Evolutionary conservation across 2,797 vertebrate species (phyloP), one percentile per base, ranked within the genome.

Genomic region (Bucorvus abyssinicus): DNA sequence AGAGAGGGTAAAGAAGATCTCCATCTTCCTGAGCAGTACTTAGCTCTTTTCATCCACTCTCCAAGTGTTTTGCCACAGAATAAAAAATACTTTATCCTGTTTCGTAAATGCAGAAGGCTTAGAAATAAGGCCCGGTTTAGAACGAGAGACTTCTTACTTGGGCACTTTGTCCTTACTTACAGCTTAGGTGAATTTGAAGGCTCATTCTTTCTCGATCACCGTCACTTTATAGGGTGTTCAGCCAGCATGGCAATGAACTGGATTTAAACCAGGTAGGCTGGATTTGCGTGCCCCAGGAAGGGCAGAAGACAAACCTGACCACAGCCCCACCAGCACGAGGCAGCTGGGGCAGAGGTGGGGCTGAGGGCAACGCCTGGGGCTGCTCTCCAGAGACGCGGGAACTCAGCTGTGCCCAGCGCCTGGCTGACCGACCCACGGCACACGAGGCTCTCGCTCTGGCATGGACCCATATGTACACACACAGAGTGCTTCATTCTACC

Each of bases 361-460:
- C 71, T n/a, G 60, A n/a, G 82, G 64, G 55, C 60, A 38, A 23
- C 0, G 3, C 47, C 55, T 63, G 40, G 49, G 23, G 14, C 74
- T 36, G 53, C 32, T 3, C 6, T 20, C 16, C 0, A 0, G 21
- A 30, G 30, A 14, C 10, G 21, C 13, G 19, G 55, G 29, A 24
- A 17, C 26, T 1, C 0, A 5, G n/a, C 36, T 6, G 20, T 49
- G 34, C 34, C 30, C 19, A 40, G 13, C 1, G 0, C 6, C 26
- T 5, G 47, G 9, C 14, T 52, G 30, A 22, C 10, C 9, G 6
- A 57, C 55, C 15, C 44, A 29, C 2, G 5, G 86, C 1, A 5
- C n/a, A 4, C 0, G 3, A 27, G 45, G 10, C 45, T 36, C 29
- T 32, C 0, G 0, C 36, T 19, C 55, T 45, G 87, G 38, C 19